Evolutionary conservation across 2,888 invertebrate species (phyloP).

Genomic region (Celastrina argiolus): DNA sequence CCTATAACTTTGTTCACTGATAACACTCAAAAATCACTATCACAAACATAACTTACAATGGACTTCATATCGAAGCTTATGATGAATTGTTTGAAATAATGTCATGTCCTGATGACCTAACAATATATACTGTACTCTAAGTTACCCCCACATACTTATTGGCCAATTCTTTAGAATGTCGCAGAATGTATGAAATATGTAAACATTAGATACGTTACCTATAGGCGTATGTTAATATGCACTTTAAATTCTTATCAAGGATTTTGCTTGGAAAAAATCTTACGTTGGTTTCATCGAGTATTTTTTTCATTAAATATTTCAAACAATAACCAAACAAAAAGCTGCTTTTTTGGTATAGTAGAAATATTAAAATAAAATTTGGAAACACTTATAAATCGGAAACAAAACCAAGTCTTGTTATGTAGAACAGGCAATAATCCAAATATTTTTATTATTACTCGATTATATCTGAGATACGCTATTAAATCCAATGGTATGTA

Average conservation of each 20-base stretch:
- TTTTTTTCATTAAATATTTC: no score
- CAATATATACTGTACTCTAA: slow-evolving; percentile 64
- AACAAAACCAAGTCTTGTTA: no score
- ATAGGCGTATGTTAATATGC: slow-evolving; percentile 5
- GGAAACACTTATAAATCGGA: no score
- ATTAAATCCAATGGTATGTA: no score
- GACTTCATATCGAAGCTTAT: slow-evolving; percentile 56
- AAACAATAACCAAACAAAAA: no score
- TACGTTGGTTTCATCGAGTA: no score
- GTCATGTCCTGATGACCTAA: slow-evolving; percentile 59
- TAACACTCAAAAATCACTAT: not conserved
- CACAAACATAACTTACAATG: slow-evolving; percentile 55
- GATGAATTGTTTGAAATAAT: slow-evolving; percentile 47
- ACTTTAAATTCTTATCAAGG: not conserved
- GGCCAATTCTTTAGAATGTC: slow-evolving; percentile 60
- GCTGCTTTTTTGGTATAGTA: no score
- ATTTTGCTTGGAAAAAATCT: no score
- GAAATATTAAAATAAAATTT: no score
- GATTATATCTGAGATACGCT: no score
- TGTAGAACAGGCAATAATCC: no score
- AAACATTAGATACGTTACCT: slow-evolving; percentile 19
- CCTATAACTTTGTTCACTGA: not conserved
- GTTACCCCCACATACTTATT: slow-evolving; percentile 64
- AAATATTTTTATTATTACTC: no score
- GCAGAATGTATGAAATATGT: slow-evolving; percentile 49